These are phyloP conservation scores for Dipodomys ordii DNA, from an alignment of 2,113 vertebrate species.

Conservation along the genomic window DNA sequence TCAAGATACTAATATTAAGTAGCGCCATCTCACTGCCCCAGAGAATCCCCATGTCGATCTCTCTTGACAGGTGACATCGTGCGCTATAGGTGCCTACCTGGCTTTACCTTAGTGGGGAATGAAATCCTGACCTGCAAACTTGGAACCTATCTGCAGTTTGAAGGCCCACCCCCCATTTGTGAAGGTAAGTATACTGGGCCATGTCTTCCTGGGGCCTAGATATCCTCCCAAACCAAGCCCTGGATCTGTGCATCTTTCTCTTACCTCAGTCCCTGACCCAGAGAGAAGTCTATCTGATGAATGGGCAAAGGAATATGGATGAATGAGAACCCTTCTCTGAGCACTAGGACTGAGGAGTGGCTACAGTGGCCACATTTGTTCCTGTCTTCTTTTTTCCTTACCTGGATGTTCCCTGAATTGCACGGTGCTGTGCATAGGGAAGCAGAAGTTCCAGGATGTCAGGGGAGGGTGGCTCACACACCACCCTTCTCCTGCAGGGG, in stretches of 20 bases:
- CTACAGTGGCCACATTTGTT: not conserved
- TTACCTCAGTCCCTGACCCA: not conserved
- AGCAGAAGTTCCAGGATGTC: not conserved
- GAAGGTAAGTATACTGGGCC: conserved; percentile 88
- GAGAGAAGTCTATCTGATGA: not conserved
- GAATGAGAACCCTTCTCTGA: not conserved
- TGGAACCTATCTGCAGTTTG: conserved; percentile 94
- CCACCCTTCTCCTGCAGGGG: not conserved
- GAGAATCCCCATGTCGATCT: not conserved
- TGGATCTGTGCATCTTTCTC: not conserved
- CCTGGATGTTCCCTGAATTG: not conserved
- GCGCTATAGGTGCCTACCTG: conserved; percentile 95
- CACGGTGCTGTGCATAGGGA: not conserved
- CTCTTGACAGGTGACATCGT: conserved; percentile 93
- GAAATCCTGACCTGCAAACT: conserved; percentile 95
- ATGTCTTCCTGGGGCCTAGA: not conserved
- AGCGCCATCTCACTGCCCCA: not conserved
- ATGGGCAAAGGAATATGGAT: not conserved
- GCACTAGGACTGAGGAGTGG: not conserved
- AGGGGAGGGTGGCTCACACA: not conserved
- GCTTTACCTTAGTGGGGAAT: conserved; percentile 94
- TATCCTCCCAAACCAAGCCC: not conserved
- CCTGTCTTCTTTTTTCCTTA: not conserved
- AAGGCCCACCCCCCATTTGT: conserved; percentile 95
- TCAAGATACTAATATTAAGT: too few species aligned